phyloP scores from a whole-genome alignment of 2,888 invertebrate species.

The Thalpophila matura region DNA sequence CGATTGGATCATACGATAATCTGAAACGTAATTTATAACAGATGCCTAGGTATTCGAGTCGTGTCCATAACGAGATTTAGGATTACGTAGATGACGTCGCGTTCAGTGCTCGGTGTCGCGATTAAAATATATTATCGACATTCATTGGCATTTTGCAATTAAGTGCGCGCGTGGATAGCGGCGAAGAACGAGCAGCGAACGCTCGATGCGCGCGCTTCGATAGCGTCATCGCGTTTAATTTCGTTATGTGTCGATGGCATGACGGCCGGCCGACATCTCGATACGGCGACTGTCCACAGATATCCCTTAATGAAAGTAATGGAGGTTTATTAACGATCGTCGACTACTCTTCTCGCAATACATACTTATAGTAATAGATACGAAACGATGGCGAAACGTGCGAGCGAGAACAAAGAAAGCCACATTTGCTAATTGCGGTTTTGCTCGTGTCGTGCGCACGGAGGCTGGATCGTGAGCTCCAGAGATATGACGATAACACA shows the following conservation, averaged over 20 bases:
- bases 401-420: constrained; percentile 90
- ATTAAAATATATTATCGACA: constrained; percentile 87
- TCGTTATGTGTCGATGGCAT: constrained; percentile 88
- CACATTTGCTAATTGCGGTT: constrained; percentile 91
- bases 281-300: constrained; percentile 87
- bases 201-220: constrained; percentile 84
- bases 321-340: constrained; percentile 88
- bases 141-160: constrained; percentile 88
- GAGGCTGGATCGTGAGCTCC: constrained; percentile 89
- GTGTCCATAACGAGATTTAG: constrained; percentile 90
- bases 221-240: constrained; percentile 89
- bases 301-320: constrained; percentile 90
- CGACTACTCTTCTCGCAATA: constrained; percentile 82
- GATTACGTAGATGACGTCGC: constrained; percentile 84
- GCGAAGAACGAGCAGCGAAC: constrained; percentile 68
- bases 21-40: constrained; percentile 89
- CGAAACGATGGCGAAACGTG: constrained; percentile 84
- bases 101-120: constrained; percentile 76
- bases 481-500: constrained; percentile 91
- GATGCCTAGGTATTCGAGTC: constrained; percentile 88
- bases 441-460: constrained; percentile 90
- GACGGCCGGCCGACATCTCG: constrained; percentile 87
- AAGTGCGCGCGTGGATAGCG: constrained; percentile 80
- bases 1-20: constrained; percentile 91
- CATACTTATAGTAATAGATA: constrained; percentile 84